Base-by-base conservation (phyloP, 2,113 vertebrate genomes). In the Sphyrna mokarran region DNA sequence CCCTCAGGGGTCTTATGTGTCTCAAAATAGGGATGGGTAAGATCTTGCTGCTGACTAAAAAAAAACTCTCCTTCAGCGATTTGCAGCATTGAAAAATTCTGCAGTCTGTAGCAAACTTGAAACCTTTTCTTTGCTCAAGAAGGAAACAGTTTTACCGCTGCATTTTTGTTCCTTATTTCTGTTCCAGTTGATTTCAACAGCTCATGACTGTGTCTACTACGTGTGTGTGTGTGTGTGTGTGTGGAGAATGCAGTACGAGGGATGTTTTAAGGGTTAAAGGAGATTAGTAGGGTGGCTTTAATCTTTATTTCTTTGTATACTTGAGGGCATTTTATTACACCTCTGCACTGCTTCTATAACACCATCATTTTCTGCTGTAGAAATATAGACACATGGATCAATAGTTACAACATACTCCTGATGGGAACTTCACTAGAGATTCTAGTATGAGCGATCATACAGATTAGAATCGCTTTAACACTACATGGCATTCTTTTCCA, bases 341-440 rank as follows among this genome's bases (percentile, higher is more conserved):
- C 97, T 98, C 97, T 97, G 97, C 96, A 96, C 97, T 97, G 97
- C 97, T 97, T 98, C 98, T 97, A 97, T 97, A 97, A 97, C 97
- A 97, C 98, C 97, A 98, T 98, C 98, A 98, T 98, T 98, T 98
- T 98, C 98, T 98, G 97, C 97, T 97, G 98, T 98, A 98, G 98
- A 97, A 97, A 97, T 97, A 97, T 98, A 98, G 97, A 97, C 97
- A 97, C 97, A 97, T 97, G 98, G 97, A 98, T 99, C 98, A 98
- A 98, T 98, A 98, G 97, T 96, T 97, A 97, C 97, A 97, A 98
- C 98, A 97, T 98, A 98, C 97, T 97, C 97, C 96, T 98, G 98
- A 97, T 97, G 97, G 97, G 97, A 96, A 96, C 97, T 97, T 97
- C 97, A 94, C 97, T 97, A 97, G 97, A 98, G 96, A 95, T 76